These are phyloP conservation scores for Limonius californicus DNA, from an alignment of 1,140 invertebrate genomes.

Conservation along the genomic window DNA sequence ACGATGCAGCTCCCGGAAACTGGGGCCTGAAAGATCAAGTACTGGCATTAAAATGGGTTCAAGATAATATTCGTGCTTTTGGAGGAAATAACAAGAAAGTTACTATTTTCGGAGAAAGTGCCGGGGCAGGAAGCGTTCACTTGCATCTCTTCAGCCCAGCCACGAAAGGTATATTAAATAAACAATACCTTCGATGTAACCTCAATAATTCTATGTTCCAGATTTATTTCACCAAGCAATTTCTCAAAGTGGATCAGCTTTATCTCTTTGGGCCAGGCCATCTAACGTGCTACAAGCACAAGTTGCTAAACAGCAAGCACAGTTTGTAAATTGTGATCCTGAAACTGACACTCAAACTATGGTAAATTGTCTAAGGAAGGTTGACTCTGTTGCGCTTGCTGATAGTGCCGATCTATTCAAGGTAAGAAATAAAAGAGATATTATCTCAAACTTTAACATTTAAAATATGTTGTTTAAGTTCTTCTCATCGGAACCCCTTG, in stretches of 20 bases:
- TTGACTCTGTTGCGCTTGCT: conserved; percentile 56
- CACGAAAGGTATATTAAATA: conserved; percentile 26
- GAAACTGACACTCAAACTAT: conserved; percentile 33
- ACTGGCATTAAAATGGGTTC: conserved; percentile 40
- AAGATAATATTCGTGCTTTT: conserved; percentile 48
- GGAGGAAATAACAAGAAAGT: conserved; percentile 51
- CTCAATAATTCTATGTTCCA: conserved; percentile 12
- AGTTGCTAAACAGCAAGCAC: conserved; percentile 23
- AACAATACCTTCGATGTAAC: background rate
- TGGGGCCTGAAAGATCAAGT: conserved; percentile 40
- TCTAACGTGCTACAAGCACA: conserved; percentile 19
- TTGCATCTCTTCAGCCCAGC: conserved; percentile 33
- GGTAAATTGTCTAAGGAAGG: conserved; percentile 56
- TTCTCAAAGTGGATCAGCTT: conserved; percentile 50
- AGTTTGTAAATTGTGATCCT: conserved; percentile 26
- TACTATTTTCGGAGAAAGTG: conserved; percentile 51
- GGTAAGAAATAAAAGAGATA: conserved; percentile 49
- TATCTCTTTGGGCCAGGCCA: conserved; percentile 53
- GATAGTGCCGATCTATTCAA: conserved; percentile 57
- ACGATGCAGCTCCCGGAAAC: conserved; percentile 40
- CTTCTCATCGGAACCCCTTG: conserved; percentile 25
- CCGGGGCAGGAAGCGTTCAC: conserved; percentile 43
- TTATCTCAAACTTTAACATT: too few species aligned
- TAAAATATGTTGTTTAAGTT: conserved; percentile 1
- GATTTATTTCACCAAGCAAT: conserved; percentile 48